Evolutionary conservation across 2,888 invertebrate species (phyloP).

Genomic region (Napeogenes sylphis): DNA sequence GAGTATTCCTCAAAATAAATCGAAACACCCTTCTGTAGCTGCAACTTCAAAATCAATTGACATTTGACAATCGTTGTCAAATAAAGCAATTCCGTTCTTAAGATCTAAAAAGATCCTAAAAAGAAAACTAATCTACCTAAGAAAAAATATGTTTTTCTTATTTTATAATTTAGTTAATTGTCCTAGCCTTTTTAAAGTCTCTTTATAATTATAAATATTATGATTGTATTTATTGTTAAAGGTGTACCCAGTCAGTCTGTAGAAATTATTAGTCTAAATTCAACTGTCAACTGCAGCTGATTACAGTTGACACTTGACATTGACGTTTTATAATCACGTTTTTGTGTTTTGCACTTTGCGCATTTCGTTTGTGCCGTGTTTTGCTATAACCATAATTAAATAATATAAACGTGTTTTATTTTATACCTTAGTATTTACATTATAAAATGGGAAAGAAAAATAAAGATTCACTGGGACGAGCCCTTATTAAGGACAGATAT

Average conservation of each 20-base stretch:
- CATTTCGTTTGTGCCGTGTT: not conserved
- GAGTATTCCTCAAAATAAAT: conserved; percentile 10
- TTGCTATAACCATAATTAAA: not conserved
- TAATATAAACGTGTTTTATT: not conserved
- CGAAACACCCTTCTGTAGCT: conserved; percentile 7
- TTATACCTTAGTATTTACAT: conserved; percentile 7
- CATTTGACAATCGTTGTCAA: conserved; percentile 14
- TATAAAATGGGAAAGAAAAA: conserved; percentile 85
- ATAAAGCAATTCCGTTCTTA: not conserved
- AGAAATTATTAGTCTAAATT: too few relatives aligned
- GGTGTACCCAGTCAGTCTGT: too few relatives aligned
- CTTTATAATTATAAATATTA: too few relatives aligned
- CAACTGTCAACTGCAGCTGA: conserved; percentile 1
- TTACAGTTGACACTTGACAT: not conserved
- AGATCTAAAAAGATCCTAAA: too few relatives aligned
- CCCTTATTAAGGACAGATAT: conserved; percentile 87
- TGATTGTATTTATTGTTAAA: too few relatives aligned
- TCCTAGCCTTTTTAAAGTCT: too few relatives aligned
- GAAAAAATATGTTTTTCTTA: too few relatives aligned
- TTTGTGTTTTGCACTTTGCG: not conserved
- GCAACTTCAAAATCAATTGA: conserved; percentile 8
- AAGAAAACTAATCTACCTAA: too few relatives aligned
- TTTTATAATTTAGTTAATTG: too few relatives aligned
- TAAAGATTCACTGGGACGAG: conserved; percentile 81
- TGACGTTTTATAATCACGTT: conserved; percentile 6